Evolutionary conservation across 2,888 invertebrate genomes (phyloP), one percentile per base, ranked within the genome.

Genomic region (Drosophila gaucha): DNA sequence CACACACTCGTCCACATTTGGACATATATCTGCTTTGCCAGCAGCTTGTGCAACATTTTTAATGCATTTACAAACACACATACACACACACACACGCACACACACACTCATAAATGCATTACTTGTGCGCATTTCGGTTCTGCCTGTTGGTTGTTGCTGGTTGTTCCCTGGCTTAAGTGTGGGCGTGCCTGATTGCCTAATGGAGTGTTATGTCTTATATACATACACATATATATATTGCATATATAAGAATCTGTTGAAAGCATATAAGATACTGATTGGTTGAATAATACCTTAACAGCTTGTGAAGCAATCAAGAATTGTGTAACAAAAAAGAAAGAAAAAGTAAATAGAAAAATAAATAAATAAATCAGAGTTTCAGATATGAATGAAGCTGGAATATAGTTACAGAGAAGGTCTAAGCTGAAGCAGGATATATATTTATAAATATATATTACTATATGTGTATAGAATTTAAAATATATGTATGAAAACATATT

Each of bases 1-100:
- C n/a, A 18, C n/a, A 31, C 9, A 20, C 14, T 16, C 14, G 2
- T n/a, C 26, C 14, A 35, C n/a, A 9, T 6, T 24, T 9, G 20
- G 10, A 30, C 26, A 44, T 18, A 46, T 28, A 46, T 64, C 28
- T 50, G 36, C 58, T 58, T 54, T 66, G 54, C 54, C 54, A 49
- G 49, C 62, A 67, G 57, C 43, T 73, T 67, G 58, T 71, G 74
- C 50, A 74, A 65, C 66, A 75, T 78, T 75, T 78, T 75, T 75
- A 75, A 78, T 78, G 78, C 78, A 74, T 74, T 75, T 68, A 62
- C 74, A 64, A 55, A 64, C 31, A 54, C 54, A 60, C 30, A 26
- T 41, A 26, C 41, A 41, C 36, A 18, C 14, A 22, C 43, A 8
- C 43, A 2, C 24, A 1, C 24, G 3, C 43, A 38, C 49, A 55